Conservation (phyloP, 2,888 invertebrate species). For the Pristionchus maxplancki region DNA sequence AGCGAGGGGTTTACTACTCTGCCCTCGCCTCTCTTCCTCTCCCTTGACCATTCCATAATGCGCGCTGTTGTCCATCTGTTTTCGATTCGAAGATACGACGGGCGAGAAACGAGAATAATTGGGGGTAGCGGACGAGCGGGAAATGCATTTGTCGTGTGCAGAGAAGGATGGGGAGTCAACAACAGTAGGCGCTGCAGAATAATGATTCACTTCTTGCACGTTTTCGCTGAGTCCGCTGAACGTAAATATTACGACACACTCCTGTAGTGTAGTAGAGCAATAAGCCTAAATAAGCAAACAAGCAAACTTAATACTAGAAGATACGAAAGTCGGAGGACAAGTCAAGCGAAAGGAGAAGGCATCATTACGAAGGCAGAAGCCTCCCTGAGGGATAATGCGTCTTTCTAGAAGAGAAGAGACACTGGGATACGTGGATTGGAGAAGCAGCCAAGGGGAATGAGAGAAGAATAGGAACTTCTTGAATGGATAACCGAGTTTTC, state of each 20-base stretch:
- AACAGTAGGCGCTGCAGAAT: neutral
- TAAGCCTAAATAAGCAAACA: too few species aligned
- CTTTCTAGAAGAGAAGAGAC: constrained; percentile 17
- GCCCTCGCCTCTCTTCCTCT: neutral
- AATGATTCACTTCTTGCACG: neutral
- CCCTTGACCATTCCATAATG: neutral
- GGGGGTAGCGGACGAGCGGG: neutral
- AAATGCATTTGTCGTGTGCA: neutral
- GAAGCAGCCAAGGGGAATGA: neutral
- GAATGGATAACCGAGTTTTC: neutral
- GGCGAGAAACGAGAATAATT: constrained; percentile 2
- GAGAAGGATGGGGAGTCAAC: neutral
- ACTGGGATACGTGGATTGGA: neutral
- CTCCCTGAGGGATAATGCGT: constrained; percentile 44
- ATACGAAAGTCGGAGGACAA: neutral
- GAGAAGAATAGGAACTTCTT: neutral
- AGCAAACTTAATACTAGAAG: neutral
- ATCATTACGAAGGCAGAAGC: neutral
- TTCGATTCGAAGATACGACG: neutral
- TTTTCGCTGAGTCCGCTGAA: neutral
- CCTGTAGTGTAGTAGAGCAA: neutral
- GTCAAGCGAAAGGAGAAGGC: neutral
- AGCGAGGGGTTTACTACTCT: neutral
- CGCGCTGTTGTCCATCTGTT: constrained; percentile 1
- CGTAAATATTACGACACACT: too few species aligned